Conservation (phyloP, 1,140 invertebrate genomes). For the Heliothis virescens region DNA sequence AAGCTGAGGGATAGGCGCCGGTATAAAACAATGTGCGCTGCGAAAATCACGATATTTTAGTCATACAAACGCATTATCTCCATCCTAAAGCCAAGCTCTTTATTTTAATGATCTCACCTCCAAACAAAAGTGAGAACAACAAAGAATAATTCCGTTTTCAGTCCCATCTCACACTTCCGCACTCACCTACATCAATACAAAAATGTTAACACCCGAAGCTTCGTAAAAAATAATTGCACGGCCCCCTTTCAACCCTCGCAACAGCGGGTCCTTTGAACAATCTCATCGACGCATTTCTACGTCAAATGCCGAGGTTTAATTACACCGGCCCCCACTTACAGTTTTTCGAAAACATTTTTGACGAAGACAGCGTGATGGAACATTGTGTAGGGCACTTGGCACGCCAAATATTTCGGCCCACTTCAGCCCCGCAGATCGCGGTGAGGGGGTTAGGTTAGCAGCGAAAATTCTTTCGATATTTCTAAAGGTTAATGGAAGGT, state of each 20-base stretch:
- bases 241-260: conserved; percentile 19
- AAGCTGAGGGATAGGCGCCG: too few species aligned
- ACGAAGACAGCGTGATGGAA: conserved; percentile 50
- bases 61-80: conserved; percentile 5
- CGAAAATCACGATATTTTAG: not conserved
- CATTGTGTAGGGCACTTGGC: conserved; percentile 37
- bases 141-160: conserved; percentile 24
- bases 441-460: conserved; percentile 38
- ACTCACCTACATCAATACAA: conserved; percentile 34
- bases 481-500: conserved; percentile 46
- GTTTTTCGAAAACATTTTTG: conserved; percentile 49
- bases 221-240: conserved; percentile 38
- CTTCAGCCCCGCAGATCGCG: conserved; percentile 39
- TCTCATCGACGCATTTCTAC: conserved; percentile 41
- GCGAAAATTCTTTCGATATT: conserved; percentile 47
- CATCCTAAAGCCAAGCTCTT: not conserved
- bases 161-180: conserved; percentile 19
- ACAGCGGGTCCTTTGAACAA: conserved; percentile 32
- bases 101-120: conserved; percentile 8
- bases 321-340: conserved; percentile 38
- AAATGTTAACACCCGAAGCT: conserved; percentile 25
- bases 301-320: conserved; percentile 45
- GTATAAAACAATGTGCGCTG: too few species aligned
- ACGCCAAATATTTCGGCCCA: conserved; percentile 45
- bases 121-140: conserved; percentile 27